Evolutionary conservation across 1,140 invertebrate genomes (phyloP).

Genomic region (Platorchestia sp.): DNA sequence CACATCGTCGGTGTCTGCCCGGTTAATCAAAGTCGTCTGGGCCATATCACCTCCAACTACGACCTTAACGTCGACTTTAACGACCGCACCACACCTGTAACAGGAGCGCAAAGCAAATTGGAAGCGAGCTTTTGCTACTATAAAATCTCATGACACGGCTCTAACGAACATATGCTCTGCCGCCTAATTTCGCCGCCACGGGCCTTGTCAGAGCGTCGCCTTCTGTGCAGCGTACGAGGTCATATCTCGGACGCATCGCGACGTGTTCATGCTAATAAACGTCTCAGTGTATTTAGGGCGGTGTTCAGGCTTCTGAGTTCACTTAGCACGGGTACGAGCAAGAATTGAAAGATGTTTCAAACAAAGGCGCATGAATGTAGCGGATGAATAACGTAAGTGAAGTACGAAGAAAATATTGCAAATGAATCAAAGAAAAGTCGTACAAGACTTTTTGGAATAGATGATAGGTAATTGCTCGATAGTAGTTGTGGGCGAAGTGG

Average conservation of each 20-base stretch:
- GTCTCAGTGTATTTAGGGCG: not conserved
- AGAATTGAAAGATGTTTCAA: not conserved
- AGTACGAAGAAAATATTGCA: too few species aligned
- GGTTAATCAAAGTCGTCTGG: not conserved
- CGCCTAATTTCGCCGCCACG: not conserved
- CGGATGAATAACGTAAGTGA: too few species aligned
- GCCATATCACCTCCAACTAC: not conserved
- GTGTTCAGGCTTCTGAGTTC: not conserved
- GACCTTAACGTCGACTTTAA: not conserved
- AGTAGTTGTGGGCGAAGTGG: not conserved
- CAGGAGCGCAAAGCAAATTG: not conserved
- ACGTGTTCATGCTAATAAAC: not conserved
- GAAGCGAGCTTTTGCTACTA: not conserved
- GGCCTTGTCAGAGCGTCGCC: not conserved
- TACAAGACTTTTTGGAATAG: not conserved
- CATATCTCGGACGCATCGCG: not conserved
- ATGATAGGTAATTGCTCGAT: not conserved
- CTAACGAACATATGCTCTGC: not conserved
- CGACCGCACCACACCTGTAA: not conserved
- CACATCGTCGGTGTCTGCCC: not conserved
- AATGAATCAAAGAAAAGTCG: too few species aligned
- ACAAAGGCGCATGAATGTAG: too few species aligned
- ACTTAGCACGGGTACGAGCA: not conserved
- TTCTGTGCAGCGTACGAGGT: not conserved
- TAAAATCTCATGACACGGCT: not conserved